Base-by-base conservation (phyloP, 1,140 invertebrate species). In the Hycleus phaleratus region DNA sequence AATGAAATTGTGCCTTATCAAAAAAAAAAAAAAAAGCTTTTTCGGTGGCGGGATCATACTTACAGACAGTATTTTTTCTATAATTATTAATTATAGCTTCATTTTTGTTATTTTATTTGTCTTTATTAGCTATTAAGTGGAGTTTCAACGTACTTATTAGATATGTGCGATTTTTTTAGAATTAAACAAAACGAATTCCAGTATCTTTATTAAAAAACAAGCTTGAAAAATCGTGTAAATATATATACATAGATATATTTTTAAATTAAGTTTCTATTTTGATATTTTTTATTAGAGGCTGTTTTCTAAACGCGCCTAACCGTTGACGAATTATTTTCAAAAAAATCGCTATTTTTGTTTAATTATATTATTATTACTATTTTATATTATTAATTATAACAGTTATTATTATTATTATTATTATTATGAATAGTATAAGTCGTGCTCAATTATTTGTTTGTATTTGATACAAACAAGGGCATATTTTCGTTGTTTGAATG, bases 1-100 rank as follows among this genome's bases (percentile, higher is more conserved):
- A 32, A 7, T 79, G 71, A 68, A 62, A 56, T 26, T 51, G 70
- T 73, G 70, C 71, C 71, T 72, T 72, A 71, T 68, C 64, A 1
- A 18, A 18, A 18, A 18, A 18, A 18, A 18, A 18, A 18, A 18
- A 18, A 18, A 1, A 18, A 67, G 69, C 69, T 71, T 70, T 32
- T 32, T 7, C 59, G 66, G 68, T 72, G 70, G 68, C 62, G 68
- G 68, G 67, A 60, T 67, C 59, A 38, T 67, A 65, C 60, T 65
- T 64, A 69, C 63, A 60, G 60, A 70, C 66, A 68, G 65, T 70
- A 70, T 70, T 56, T 60, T n/a, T 39, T 10, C 38, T 7, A 5
- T n/a, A 24, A 42, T 11, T 38, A 3, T 18, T 46, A 46, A 46
- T 46, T 46, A 26, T 53, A 44, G 32, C 50, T 52, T 49, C 44